phyloP scores from a whole-genome alignment of 2,797 vertebrate species.

The Amblyraja radiata region DNA sequence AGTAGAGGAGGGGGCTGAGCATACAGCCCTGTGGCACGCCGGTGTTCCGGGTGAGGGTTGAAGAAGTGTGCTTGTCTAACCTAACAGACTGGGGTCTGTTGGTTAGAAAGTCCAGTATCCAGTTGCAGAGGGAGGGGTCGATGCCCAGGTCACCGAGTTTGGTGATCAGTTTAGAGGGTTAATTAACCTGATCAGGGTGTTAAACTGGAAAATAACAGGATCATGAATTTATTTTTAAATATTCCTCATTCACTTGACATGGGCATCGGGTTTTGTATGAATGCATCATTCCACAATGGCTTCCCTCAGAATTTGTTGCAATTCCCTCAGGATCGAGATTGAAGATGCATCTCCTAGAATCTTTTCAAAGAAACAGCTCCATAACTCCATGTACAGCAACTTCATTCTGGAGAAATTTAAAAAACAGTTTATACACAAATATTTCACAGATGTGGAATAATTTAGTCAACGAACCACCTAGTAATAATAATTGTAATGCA shows the following conservation, averaged over 20 bases:
- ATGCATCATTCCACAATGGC: neutral
- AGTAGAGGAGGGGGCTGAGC: too few relatives aligned
- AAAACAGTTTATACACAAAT: neutral
- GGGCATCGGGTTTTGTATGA: neutral
- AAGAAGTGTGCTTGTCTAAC: too few relatives aligned
- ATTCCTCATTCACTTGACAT: neutral
- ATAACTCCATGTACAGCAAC: neutral
- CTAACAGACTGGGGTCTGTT: too few relatives aligned
- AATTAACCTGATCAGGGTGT: too few relatives aligned
- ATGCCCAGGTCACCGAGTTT: too few relatives aligned
- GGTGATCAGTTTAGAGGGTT: too few relatives aligned
- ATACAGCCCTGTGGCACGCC: too few relatives aligned
- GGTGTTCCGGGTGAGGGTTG: too few relatives aligned
- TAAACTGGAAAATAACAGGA: neutral
- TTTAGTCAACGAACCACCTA: too few relatives aligned
- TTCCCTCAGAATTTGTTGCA: constrained; percentile 1
- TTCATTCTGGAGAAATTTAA: neutral
- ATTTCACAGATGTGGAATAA: too few relatives aligned
- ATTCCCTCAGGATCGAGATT: neutral
- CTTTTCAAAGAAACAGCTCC: constrained; percentile 23
- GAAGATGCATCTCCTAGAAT: neutral
- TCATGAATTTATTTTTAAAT: neutral
- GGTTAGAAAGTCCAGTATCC: too few relatives aligned
- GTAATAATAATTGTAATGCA: neutral
- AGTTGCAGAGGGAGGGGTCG: too few relatives aligned